Evolutionary conservation across 2,113 vertebrate species (phyloP).

Genomic region (Chroicocephalus ridibundus): DNA sequence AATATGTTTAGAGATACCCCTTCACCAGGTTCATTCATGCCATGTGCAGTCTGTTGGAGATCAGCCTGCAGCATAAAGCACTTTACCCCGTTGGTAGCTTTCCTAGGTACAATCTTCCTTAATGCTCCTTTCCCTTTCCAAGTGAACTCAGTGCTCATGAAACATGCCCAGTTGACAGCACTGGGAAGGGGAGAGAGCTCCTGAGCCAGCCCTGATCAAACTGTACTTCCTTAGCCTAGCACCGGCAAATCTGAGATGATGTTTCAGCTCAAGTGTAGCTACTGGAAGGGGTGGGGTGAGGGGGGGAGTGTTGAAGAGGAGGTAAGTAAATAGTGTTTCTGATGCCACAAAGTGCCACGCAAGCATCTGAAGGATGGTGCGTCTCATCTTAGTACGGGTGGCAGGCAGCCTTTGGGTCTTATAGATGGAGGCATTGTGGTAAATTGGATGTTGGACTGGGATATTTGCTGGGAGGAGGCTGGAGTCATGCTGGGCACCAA

Average conservation of each 20-base stretch:
- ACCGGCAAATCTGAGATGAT: neutral
- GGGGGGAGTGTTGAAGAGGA: neutral
- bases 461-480: neutral
- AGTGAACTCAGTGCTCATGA: constrained; percentile 12
- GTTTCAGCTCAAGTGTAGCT: neutral
- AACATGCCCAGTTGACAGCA: neutral
- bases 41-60: neutral
- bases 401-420: neutral
- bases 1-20: neutral
- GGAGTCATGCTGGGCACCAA: neutral
- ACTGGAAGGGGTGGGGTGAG: neutral
- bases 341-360: neutral
- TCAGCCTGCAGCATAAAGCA: neutral
- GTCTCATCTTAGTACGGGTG: neutral
- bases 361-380: neutral
- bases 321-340: neutral
- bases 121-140: neutral
- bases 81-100: neutral
- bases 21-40: neutral
- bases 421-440: neutral
- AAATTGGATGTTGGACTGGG: neutral
- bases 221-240: neutral
- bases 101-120: neutral
- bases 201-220: neutral
- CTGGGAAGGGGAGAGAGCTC: neutral